Evolutionary conservation across 2,888 invertebrate species (phyloP), one percentile per base, ranked within the genome.

Genomic region (Argyra leucocephala): DNA sequence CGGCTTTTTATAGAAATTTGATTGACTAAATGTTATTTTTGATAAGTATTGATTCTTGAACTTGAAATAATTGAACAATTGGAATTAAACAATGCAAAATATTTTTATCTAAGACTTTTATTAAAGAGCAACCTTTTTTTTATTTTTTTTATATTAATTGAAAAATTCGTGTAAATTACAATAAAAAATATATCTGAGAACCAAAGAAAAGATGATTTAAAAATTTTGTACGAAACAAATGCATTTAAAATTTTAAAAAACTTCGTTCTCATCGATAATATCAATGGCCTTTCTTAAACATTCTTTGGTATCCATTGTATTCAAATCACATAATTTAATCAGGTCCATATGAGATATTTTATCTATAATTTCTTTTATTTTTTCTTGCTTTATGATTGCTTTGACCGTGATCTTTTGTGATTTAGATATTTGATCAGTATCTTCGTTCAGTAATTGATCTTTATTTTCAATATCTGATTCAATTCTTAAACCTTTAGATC

Each of bases 281-380:
- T 83, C 74, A 74, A 82, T 74, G 70, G 79, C 75, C 75, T 79
- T 75, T 76, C 83, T 76, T 69, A 83, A 67, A 73, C 80, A 76
- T 77, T 82, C 75, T 77, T 83, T 72, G 70, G 82, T 78, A 73
- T 83, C 73, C 70, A 81, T 72, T 76, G 80, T 71, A 76, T 83
- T 72, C 76, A 82, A 68, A 78, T 82, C 74, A 76, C 80, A 74
- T 75, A 82, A 74, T 75, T 81, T 73, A 67, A 76, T 75, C 74
- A 82, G 69, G 78, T 81, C 77, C 80, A 82, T 73, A 65, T 75
- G 70, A 69, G 78, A 74, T 57, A 79, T 78, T 73, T 81, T 80
- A 66, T 83, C 82, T 69, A 80, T 78, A 73, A 82, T 79, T 67
- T 80, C 78, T 64, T 76, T 78, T 21, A 77, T 77, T 69, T 76